Evolutionary conservation across 2,113 vertebrate genomes (phyloP).

Genomic region (Chamaea fasciata): DNA sequence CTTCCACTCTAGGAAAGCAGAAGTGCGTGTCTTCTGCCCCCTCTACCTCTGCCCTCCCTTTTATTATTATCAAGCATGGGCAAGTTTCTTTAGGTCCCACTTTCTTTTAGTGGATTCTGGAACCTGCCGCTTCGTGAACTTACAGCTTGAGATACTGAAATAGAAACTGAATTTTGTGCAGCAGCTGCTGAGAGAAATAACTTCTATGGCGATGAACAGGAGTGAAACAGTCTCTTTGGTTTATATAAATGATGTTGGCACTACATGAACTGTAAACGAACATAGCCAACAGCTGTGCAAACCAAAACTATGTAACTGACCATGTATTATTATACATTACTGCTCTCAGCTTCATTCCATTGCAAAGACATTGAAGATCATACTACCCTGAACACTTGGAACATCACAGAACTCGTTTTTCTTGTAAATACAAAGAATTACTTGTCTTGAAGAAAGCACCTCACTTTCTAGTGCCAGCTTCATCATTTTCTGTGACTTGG

Average conservation of each 20-base stretch:
- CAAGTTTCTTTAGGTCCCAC: background rate
- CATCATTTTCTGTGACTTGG: background rate
- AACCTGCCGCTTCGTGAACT: background rate
- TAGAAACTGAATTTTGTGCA: background rate
- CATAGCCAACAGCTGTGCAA: background rate
- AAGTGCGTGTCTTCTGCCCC: background rate
- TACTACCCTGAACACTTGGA: background rate
- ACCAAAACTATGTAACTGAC: background rate
- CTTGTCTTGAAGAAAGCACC: background rate
- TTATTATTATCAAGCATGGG: background rate
- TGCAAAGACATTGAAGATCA: background rate
- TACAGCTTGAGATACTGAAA: background rate
- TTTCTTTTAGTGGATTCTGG: background rate
- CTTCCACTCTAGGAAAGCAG: background rate
- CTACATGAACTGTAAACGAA: conserved; percentile 15
- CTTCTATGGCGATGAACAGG: background rate
- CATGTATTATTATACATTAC: background rate
- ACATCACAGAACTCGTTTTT: background rate
- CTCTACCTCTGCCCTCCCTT: too few species aligned
- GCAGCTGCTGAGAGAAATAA: conserved; percentile 11
- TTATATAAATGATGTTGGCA: conserved; percentile 15
- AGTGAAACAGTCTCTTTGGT: background rate
- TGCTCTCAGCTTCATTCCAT: background rate
- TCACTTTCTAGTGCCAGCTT: background rate
- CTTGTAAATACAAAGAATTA: conserved; percentile 16